Conservation (phyloP, 2,113 vertebrate species). For the Sinocyclocheilus rhinocerous region DNA sequence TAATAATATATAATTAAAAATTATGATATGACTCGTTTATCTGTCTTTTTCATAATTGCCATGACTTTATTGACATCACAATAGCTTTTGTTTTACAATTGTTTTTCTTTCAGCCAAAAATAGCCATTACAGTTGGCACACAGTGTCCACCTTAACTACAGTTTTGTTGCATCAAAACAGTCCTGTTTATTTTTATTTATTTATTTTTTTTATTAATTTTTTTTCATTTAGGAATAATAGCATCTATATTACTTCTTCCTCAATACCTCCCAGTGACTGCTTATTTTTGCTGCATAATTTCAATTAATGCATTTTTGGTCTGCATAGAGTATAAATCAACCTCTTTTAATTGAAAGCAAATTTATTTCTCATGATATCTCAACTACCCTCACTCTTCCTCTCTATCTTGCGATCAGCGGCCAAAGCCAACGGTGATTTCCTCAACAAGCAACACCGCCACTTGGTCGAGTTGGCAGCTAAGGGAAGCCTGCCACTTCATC, state of each 20-base stretch:
- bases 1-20: too few species aligned
- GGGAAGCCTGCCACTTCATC: slow-evolving; percentile 89
- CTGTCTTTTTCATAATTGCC: neutral
- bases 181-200: neutral
- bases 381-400: slow-evolving; percentile 43
- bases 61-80: too few species aligned
- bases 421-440: slow-evolving; percentile 93
- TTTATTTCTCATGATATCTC: neutral
- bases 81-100: too few species aligned
- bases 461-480: slow-evolving; percentile 90
- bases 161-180: neutral
- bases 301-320: neutral
- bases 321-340: neutral
- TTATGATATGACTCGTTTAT: neutral
- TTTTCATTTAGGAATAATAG: neutral
- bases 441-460: slow-evolving; percentile 85
- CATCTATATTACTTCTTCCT: neutral
- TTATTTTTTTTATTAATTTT: too few species aligned
- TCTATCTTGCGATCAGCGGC: slow-evolving; percentile 77
- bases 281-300: neutral
- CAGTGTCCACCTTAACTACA: neutral
- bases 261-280: neutral
- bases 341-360: neutral
- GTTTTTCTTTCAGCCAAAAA: neutral
- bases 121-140: neutral